phyloP scores from a whole-genome alignment of 2,113 vertebrate genomes.

The Ceyx margarethae region DNA sequence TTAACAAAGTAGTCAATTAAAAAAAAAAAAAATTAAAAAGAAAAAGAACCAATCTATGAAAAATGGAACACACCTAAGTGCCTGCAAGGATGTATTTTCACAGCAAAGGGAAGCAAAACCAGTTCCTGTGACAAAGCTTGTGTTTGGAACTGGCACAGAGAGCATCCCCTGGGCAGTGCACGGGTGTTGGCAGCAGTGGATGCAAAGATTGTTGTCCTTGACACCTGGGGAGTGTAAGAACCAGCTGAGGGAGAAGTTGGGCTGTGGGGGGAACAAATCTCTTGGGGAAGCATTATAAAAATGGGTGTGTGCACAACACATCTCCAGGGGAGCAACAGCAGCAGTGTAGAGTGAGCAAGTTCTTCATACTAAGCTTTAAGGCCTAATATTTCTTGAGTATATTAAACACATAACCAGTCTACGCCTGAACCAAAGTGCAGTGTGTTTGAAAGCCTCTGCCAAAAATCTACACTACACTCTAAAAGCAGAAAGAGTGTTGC shows the following conservation, averaged over 20 bases:
- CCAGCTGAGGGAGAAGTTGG: neutral
- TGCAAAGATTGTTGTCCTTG: neutral
- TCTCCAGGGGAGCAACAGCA: neutral
- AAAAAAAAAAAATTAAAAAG: neutral
- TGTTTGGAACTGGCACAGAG: constrained; percentile 33
- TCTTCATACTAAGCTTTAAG: constrained; percentile 43
- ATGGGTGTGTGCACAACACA: neutral
- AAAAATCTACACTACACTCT: constrained; percentile 38
- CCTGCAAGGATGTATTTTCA: neutral
- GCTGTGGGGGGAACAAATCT: neutral
- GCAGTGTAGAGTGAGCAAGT: neutral
- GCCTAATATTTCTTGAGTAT: constrained; percentile 19
- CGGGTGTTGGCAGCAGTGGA: neutral
- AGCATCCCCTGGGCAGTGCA: neutral
- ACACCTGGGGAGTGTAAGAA: neutral
- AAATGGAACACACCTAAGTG: neutral
- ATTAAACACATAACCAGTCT: neutral
- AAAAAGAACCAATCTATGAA: neutral
- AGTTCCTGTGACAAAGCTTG: constrained; percentile 28
- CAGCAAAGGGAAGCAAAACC: constrained; percentile 25
- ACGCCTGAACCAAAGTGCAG: constrained; percentile 9
- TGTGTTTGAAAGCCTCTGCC: constrained; percentile 40
- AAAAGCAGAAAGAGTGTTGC: constrained; percentile 26
- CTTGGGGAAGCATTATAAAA: neutral
- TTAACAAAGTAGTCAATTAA: neutral